phyloP scores from a whole-genome alignment of 2,888 invertebrate genomes.

The Lithosia quadra region DNA sequence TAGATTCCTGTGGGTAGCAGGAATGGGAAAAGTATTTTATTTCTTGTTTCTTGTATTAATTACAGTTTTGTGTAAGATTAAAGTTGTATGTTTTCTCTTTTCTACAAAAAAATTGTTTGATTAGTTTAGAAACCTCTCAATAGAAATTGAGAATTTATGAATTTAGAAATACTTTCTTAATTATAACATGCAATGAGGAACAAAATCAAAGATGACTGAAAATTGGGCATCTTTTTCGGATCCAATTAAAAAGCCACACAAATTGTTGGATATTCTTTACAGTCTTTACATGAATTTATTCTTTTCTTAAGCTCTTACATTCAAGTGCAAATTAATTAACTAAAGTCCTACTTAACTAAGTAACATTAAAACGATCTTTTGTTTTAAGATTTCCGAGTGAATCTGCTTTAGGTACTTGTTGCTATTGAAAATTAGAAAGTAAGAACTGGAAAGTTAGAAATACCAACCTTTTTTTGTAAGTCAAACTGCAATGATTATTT shows the following conservation, averaged over 20 bases:
- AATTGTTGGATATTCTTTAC: not conserved
- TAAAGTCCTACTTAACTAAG: not conserved
- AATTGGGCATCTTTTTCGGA: not conserved
- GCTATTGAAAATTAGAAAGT: not conserved
- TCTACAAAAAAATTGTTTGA: no score
- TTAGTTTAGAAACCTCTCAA: not conserved
- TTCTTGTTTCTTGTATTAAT: no score
- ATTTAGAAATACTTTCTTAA: not conserved
- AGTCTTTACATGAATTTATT: not conserved
- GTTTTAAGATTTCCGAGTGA: not conserved
- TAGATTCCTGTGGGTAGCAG: no score
- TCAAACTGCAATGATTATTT: constrained; percentile 58
- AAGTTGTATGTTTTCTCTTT: no score
- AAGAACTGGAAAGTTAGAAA: constrained; percentile 26
- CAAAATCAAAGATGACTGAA: not conserved
- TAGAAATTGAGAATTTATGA: no score
- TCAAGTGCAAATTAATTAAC: constrained; percentile 1
- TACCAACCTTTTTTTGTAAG: constrained; percentile 71
- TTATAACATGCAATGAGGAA: no score
- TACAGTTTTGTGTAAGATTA: no score
- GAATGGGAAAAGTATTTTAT: no score
- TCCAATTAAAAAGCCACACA: not conserved
- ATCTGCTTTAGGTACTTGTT: not conserved
- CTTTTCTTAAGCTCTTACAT: not conserved
- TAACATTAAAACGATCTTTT: not conserved